phyloP scores from a whole-genome alignment of 1,140 invertebrate genomes.

The Centruroides sculpturatus region DNA sequence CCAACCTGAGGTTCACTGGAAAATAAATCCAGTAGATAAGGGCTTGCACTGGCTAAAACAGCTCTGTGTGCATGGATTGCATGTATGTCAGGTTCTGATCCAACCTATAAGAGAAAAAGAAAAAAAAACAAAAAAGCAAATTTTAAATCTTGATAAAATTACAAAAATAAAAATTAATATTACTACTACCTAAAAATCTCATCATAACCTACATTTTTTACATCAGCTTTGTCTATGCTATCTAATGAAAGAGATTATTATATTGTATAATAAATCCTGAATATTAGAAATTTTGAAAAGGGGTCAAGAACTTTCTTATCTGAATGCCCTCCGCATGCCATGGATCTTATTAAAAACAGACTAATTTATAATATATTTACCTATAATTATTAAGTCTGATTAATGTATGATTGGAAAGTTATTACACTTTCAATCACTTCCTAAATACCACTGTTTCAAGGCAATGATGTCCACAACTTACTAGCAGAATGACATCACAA shows the following conservation, averaged over 20 bases:
- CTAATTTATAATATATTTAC: not conserved
- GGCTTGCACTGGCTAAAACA: slow-evolving; percentile 56
- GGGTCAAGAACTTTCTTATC: not conserved
- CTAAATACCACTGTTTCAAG: no score
- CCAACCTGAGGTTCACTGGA: slow-evolving; percentile 36
- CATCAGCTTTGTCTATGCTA: no score
- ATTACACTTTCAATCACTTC: no score
- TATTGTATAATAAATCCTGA: no score
- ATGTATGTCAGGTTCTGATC: slow-evolving; percentile 31
- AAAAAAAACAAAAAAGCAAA: no score
- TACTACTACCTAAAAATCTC: no score
- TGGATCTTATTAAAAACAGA: not conserved
- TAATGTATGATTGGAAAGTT: no score
- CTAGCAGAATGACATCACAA: slow-evolving; percentile 62
- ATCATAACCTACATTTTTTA: no score
- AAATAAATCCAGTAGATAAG: slow-evolving; percentile 63
- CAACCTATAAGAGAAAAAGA: slow-evolving; percentile 8
- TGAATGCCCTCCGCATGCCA: not conserved
- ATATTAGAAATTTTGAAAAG: not conserved
- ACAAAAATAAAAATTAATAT: no score
- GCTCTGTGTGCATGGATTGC: slow-evolving; percentile 60
- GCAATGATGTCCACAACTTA: slow-evolving; percentile 24
- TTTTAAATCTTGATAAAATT: no score
- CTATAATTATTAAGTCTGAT: no score
- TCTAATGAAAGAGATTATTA: no score